Evolutionary conservation across 2,113 vertebrate species (phyloP).

Genomic region (Canis aureus): DNA sequence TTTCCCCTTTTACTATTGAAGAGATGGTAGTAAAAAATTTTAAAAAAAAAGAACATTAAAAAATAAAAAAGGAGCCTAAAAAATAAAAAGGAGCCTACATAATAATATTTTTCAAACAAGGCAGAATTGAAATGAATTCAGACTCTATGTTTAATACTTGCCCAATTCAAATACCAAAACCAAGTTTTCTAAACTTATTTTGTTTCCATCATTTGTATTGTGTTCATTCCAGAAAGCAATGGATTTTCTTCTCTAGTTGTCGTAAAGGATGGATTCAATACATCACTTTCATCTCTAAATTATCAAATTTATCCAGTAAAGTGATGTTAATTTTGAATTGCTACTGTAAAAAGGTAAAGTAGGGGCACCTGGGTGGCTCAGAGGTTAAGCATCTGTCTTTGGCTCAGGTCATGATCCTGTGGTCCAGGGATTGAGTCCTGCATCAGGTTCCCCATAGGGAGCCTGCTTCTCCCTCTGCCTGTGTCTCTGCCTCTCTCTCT

Average conservation of each 20-base stretch:
- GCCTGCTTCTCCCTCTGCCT: too few relatives aligned
- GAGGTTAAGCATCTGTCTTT: too few relatives aligned
- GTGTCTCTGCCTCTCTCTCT: too few relatives aligned
- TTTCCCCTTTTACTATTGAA: not conserved
- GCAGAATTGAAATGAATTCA: not conserved
- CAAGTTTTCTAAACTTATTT: not conserved
- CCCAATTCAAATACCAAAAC: not conserved
- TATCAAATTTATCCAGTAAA: conserved; percentile 36
- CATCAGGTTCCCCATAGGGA: too few relatives aligned
- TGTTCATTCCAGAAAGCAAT: not conserved
- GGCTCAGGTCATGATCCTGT: too few relatives aligned
- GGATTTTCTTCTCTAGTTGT: not conserved
- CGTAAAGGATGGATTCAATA: not conserved
- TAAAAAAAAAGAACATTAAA: not conserved
- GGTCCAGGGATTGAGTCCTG: too few relatives aligned
- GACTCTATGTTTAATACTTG: not conserved
- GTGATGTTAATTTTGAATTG: conserved; percentile 56
- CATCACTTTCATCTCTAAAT: conserved; percentile 32
- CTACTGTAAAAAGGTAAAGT: not conserved
- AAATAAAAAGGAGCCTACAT: not conserved
- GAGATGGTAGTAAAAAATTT: not conserved
- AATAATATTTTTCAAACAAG: conserved; percentile 11
- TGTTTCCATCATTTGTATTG: not conserved
- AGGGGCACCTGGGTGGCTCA: too few relatives aligned
- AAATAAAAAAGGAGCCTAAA: not conserved